Conservation (phyloP, 2,797 vertebrate species). For the Gallinago nigripennis region DNA sequence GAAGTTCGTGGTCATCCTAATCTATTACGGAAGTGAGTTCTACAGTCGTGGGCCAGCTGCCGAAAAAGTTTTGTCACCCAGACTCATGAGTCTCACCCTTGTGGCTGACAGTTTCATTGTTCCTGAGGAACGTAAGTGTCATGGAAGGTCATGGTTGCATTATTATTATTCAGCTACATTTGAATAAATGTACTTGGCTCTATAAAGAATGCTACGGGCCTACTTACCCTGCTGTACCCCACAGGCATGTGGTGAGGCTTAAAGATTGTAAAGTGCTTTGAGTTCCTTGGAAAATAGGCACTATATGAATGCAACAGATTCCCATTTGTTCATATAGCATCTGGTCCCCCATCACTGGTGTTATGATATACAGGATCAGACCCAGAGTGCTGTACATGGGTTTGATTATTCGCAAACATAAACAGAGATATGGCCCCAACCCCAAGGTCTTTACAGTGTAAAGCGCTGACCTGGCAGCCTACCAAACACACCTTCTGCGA, state of each 20-base stretch:
- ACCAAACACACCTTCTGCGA: constrained; percentile 35
- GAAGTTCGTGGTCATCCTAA: constrained; percentile 45
- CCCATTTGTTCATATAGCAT: constrained; percentile 62
- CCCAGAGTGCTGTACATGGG: background rate
- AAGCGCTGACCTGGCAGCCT: constrained; percentile 16
- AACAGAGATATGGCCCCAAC: background rate
- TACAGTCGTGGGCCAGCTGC: constrained; percentile 52
- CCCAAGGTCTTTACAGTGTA: background rate
- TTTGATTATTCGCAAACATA: background rate
- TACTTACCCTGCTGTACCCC: constrained; percentile 68
- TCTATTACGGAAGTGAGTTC: constrained; percentile 63
- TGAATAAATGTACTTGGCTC: constrained; percentile 74
- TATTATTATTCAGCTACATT: constrained; percentile 75
- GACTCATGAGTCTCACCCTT: constrained; percentile 56
- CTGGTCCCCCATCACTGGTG: constrained; percentile 32
- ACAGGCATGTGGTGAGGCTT: constrained; percentile 70
- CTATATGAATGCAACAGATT: constrained; percentile 62
- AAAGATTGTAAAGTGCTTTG: constrained; percentile 66
- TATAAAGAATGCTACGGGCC: constrained; percentile 67
- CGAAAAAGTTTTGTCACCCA: constrained; percentile 59
- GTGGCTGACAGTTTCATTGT: constrained; percentile 72
- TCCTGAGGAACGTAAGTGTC: constrained; percentile 71
- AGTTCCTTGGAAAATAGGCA: constrained; percentile 54
- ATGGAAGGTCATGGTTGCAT: constrained; percentile 70
- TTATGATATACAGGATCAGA: constrained; percentile 33